Percentiles rank a stretch among this genome's conserved stretches.
Conservation (phyloP, 2,797 vertebrate species). For the Chromobotia macracanthus region DNA sequence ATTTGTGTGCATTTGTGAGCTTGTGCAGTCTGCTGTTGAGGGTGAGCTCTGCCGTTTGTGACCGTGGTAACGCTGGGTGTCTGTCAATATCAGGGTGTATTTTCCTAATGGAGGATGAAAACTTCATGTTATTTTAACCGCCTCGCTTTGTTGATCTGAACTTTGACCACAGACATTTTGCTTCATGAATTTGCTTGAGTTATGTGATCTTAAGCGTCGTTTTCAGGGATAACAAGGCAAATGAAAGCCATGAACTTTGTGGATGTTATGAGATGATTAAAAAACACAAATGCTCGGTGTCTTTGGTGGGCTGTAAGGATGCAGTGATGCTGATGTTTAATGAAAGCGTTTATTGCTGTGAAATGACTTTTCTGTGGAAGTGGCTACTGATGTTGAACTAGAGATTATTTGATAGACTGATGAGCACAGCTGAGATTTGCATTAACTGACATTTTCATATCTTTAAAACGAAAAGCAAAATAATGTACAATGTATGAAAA, state of each 20-base stretch:
- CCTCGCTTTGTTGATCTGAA: constrained; percentile 58
- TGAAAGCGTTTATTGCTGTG: constrained; percentile 29
- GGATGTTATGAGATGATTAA: constrained; percentile 30
- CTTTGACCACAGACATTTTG: constrained; percentile 47
- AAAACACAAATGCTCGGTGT: not conserved
- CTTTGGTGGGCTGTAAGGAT: not conserved
- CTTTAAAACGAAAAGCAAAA: not conserved
- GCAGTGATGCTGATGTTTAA: constrained; percentile 21
- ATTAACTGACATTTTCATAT: not conserved
- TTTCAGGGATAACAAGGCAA: constrained; percentile 72
- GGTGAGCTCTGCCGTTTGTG: constrained; percentile 12
- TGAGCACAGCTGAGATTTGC: not conserved
- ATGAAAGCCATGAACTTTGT: constrained; percentile 57
- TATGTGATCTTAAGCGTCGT: constrained; percentile 48
- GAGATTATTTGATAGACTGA: not conserved
- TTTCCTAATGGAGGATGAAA: constrained; percentile 34
- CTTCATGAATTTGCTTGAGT: constrained; percentile 58
- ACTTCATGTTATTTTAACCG: constrained; percentile 57
- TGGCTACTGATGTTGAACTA: constrained; percentile 23
- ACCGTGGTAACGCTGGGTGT: constrained; percentile 41
- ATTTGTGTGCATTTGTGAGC: constrained; percentile 23
- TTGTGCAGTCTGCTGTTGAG: constrained; percentile 30
- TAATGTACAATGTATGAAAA: not conserved
- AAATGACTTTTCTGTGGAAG: constrained; percentile 9
- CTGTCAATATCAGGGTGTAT: constrained; percentile 54